Percentiles rank a stretch among this genome's conserved stretches.
These are phyloP conservation scores for Amphipoea oculea DNA, from an alignment of 2,888 invertebrate species.

Conservation along the genomic window DNA sequence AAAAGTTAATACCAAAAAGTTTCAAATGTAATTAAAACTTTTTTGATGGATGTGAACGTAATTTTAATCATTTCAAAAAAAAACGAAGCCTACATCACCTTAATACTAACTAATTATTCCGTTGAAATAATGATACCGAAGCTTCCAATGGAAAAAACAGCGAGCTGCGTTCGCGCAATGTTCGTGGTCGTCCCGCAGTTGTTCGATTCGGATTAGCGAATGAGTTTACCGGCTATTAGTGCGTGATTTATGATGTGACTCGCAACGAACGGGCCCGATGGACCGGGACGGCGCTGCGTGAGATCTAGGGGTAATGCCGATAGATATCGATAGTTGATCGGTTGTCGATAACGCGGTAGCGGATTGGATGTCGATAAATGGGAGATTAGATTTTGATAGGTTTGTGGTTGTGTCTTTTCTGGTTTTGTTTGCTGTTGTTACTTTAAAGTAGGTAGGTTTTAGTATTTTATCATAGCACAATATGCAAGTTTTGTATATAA, in stretches of 20 bases:
- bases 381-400: slow-evolving; percentile 38
- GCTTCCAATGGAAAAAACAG: slow-evolving; percentile 55
- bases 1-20: background rate
- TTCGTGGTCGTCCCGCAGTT: slow-evolving; percentile 73
- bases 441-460: background rate
- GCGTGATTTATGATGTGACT: slow-evolving; percentile 88
- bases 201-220: slow-evolving; percentile 88
- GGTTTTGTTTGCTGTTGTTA: slow-evolving; percentile 7
- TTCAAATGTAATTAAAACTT: background rate
- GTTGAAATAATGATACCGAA: slow-evolving; percentile 38
- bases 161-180: slow-evolving; percentile 63
- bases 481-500: background rate
- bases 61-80: background rate
- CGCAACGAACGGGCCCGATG: slow-evolving; percentile 79
- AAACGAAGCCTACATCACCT: slow-evolving; percentile 4
- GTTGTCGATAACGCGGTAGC: slow-evolving; percentile 54
- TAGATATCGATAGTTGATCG: slow-evolving; percentile 54
- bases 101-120: slow-evolving; percentile 46
- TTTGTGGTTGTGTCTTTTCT: slow-evolving; percentile 13
- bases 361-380: slow-evolving; percentile 44
- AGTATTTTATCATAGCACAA: background rate
- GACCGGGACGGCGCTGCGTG: slow-evolving; percentile 85
- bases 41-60: background rate
- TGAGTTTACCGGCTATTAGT: slow-evolving; percentile 89
- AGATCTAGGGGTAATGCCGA: slow-evolving; percentile 75